These are phyloP conservation scores for Entomobrya proxima DNA, from an alignment of 2,888 invertebrate species.

Conservation along the genomic window DNA sequence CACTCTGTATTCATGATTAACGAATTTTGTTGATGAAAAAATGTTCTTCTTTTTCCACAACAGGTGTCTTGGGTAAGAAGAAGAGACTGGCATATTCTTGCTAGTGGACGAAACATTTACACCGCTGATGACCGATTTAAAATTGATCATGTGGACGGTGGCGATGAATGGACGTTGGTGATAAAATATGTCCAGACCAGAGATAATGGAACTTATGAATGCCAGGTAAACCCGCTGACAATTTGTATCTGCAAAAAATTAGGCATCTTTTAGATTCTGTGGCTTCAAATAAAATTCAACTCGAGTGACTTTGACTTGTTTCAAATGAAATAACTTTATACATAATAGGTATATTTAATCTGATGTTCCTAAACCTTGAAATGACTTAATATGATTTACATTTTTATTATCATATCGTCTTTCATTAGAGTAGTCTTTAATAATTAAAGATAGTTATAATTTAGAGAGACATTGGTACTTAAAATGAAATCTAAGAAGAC, in stretches of 20 bases:
- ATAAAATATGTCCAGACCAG: slow-evolving; percentile 74
- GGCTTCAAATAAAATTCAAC: no score
- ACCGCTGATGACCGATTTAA: slow-evolving; percentile 74
- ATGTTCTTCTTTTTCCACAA: slow-evolving; percentile 8
- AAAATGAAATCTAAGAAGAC: no score
- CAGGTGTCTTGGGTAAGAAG: slow-evolving; percentile 74
- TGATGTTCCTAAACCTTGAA: no score
- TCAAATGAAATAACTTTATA: no score
- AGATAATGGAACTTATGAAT: slow-evolving; percentile 74
- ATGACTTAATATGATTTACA: no score
- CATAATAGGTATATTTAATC: no score
- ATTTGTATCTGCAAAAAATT: neutral
- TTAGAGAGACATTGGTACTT: no score
- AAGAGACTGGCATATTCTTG: slow-evolving; percentile 74
- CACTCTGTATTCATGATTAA: no score
- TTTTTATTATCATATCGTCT: no score
- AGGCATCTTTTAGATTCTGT: no score
- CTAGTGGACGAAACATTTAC: slow-evolving; percentile 71
- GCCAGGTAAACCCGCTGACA: slow-evolving; percentile 66
- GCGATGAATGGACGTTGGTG: slow-evolving; percentile 73
- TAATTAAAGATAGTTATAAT: neutral
- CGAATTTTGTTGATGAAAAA: no score
- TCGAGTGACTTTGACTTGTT: no score
- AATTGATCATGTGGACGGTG: slow-evolving; percentile 72
- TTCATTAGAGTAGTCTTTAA: neutral